A percentile compares a stretch with the other conserved stretches of the same genome.
Conservation (phyloP, 2,888 invertebrate genomes). For the Gastracanthus pulcherrimus region DNA sequence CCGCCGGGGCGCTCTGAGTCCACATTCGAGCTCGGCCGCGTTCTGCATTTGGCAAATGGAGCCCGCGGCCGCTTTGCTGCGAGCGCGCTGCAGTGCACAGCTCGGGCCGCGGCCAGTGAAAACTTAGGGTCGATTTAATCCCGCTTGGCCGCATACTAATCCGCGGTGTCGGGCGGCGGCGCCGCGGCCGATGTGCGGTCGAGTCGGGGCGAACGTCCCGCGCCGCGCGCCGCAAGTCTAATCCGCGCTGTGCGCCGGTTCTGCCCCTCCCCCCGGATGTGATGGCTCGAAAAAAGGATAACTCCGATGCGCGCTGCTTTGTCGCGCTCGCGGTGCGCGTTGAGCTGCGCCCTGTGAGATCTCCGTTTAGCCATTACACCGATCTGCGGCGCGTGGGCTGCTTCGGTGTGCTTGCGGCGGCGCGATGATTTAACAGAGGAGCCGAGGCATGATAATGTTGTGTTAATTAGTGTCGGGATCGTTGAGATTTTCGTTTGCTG, state of each 20-base stretch:
- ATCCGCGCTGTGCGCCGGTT: neutral
- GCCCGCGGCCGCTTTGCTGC: neutral
- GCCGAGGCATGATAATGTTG: no score
- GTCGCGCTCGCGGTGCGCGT: neutral
- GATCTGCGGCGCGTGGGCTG: neutral
- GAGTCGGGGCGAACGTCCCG: neutral
- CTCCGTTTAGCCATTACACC: neutral
- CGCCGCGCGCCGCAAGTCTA: neutral
- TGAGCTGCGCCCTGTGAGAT: neutral
- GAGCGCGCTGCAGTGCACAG: neutral
- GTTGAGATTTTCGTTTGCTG: no score
- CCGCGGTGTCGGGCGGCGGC: constrained; percentile 44
- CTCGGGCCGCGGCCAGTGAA: neutral
- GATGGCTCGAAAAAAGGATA: neutral
- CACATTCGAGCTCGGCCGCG: neutral
- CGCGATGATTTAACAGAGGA: no score
- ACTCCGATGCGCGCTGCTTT: neutral
- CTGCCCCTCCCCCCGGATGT: neutral
- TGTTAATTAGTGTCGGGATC: no score
- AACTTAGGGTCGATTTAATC: constrained; percentile 61
- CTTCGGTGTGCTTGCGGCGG: no score
- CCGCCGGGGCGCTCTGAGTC: no score
- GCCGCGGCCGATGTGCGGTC: neutral
- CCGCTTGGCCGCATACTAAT: constrained; percentile 59
- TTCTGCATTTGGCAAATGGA: constrained; percentile 29